Percentiles rank a stretch among this genome's conserved stretches.
phyloP scores from a whole-genome alignment of 2,113 vertebrate genomes.

The Nannobrachium achirus region DNA sequence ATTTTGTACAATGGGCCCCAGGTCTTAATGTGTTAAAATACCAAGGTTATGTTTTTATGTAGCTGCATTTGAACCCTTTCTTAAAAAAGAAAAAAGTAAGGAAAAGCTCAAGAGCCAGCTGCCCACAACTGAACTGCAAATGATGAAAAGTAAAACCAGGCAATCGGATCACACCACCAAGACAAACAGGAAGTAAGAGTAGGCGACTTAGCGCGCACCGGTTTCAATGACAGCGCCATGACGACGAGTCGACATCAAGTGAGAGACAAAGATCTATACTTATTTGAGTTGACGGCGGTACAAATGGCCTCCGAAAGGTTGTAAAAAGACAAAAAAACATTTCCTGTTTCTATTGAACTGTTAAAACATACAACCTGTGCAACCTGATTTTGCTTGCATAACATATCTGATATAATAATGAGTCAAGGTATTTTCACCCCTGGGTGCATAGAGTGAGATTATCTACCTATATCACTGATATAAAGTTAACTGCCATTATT shows the following conservation, averaged over 20 bases:
- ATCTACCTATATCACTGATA: background rate
- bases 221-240: conserved; percentile 43
- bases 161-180: conserved; percentile 31
- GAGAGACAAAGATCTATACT: conserved; percentile 10
- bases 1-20: too few relatives aligned
- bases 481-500: conserved; percentile 12
- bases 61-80: conserved; percentile 43
- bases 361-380: conserved; percentile 12
- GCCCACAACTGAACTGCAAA: conserved; percentile 52
- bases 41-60: conserved; percentile 31
- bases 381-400: background rate
- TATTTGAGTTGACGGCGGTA: conserved; percentile 15
- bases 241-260: conserved; percentile 15
- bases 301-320: conserved; percentile 30
- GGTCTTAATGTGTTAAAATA: too few relatives aligned
- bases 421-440: conserved; percentile 14
- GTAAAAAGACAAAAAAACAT: conserved; percentile 3
- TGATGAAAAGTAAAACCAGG: conserved; percentile 50
- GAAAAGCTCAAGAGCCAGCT: conserved; percentile 33
- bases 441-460: background rate
- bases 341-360: background rate
- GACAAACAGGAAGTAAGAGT: conserved; percentile 37
- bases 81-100: too few relatives aligned
- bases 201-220: conserved; percentile 58
- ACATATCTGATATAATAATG: background rate